Evolutionary conservation across 2,888 invertebrate genomes (phyloP).

Genomic region (Drosophila paracracens): DNA sequence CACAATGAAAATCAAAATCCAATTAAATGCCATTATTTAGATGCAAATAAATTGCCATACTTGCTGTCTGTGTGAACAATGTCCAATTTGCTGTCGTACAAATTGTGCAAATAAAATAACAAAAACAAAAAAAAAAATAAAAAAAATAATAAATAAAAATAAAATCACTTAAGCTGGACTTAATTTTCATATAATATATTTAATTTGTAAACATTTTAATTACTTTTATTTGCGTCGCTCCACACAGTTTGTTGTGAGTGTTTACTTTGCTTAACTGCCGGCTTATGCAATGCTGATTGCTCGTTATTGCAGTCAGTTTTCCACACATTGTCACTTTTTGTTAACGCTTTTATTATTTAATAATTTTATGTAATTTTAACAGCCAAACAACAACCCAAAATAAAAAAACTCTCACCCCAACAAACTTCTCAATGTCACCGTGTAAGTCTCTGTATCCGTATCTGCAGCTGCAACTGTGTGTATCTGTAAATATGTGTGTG

Average conservation of each 20-base stretch:
- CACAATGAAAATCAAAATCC: conserved; percentile 29
- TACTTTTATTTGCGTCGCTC: conserved; percentile 45
- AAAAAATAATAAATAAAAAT: conserved; percentile 2
- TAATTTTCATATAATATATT: conserved; percentile 57
- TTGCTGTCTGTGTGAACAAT: neutral
- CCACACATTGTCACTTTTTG: conserved; percentile 30
- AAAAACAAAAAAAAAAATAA: conserved; percentile 17
- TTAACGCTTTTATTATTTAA: conserved; percentile 39
- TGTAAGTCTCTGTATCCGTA: conserved; percentile 15
- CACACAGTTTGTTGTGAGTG: conserved; percentile 38
- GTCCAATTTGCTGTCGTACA: neutral
- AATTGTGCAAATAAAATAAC: conserved; percentile 3
- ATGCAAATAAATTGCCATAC: conserved; percentile 16
- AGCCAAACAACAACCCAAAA: neutral
- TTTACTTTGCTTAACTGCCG: conserved; percentile 32
- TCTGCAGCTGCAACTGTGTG: conserved; percentile 4
- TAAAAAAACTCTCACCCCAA: conserved; percentile 20
- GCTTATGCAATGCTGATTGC: conserved; percentile 29
- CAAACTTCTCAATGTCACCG: conserved; percentile 37
- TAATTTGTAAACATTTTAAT: conserved; percentile 76
- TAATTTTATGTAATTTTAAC: conserved; percentile 53
- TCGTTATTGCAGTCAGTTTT: conserved; percentile 33
- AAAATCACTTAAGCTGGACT: conserved; percentile 49
- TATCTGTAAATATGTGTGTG: neutral
- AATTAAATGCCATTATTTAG: conserved; percentile 39